These are phyloP conservation scores for Chrysaora quinquecirrha DNA, from an alignment of 30 jellyfish, hydroid and myxozoan genomes.

Conservation along the genomic window DNA sequence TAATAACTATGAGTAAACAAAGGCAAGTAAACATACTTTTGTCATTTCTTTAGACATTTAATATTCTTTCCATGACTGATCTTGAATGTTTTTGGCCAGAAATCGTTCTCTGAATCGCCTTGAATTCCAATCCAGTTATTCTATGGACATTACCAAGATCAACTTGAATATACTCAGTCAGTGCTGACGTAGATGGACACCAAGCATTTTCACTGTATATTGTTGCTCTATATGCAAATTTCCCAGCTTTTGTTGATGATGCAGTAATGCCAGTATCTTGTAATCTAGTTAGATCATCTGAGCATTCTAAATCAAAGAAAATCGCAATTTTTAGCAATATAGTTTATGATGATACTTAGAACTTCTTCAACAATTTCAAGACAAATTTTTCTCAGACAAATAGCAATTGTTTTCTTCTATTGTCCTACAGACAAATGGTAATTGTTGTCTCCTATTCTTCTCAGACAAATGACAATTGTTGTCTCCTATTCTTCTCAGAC, in stretches of 20 bases:
- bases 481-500: too few species aligned
- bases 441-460: not conserved
- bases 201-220: slow-evolving; percentile 44
- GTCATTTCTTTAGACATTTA: slow-evolving; percentile 8
- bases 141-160: slow-evolving; percentile 35
- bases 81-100: slow-evolving; percentile 44
- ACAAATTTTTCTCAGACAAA: not conserved
- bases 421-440: not conserved
- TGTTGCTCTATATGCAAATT: not conserved
- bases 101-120: slow-evolving; percentile 54
- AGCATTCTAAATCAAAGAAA: slow-evolving; percentile 33
- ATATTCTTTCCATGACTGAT: slow-evolving; percentile 19
- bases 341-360: too few species aligned
- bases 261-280: slow-evolving; percentile 15
- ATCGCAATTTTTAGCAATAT: not conserved
- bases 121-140: slow-evolving; percentile 63
- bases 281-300: slow-evolving; percentile 35
- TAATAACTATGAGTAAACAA: too few species aligned
- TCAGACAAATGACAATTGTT: too few species aligned
- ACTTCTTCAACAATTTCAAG: too few species aligned
- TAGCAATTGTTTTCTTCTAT: not conserved
- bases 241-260: slow-evolving; percentile 28
- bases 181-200: slow-evolving; percentile 9
- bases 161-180: slow-evolving; percentile 27
- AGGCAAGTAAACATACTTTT: not conserved